These are phyloP conservation scores for Ypsolopha sequella DNA, from an alignment of 2,888 invertebrate genomes.

Conservation along the genomic window DNA sequence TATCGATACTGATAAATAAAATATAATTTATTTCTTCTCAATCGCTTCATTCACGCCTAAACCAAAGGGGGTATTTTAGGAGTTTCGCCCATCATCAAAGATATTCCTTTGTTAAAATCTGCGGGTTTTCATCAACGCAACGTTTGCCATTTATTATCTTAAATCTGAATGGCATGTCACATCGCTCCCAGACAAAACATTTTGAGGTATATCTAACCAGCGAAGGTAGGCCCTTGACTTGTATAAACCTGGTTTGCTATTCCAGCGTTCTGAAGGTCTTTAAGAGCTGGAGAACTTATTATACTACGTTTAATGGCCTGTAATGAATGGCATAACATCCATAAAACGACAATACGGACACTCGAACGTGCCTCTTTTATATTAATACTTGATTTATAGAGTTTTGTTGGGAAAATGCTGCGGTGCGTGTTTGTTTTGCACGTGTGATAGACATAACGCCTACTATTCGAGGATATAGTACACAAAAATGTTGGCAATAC, in stretches of 20 bases:
- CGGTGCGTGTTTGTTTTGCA: constrained; percentile 49
- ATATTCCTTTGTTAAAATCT: constrained; percentile 17
- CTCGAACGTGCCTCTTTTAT: constrained; percentile 63
- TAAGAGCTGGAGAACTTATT: constrained; percentile 34
- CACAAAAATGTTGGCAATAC: constrained; percentile 8
- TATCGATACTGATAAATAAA: background rate
- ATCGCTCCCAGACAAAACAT: constrained; percentile 61
- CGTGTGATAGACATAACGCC: constrained; percentile 46
- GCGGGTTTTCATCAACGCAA: constrained; percentile 45
- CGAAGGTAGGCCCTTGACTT: constrained; percentile 21
- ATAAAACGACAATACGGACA: constrained; percentile 65
- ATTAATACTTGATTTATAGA: constrained; percentile 64
- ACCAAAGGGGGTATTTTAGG: background rate
- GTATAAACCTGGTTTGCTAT: background rate
- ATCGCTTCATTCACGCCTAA: background rate
- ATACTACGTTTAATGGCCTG: constrained; percentile 69
- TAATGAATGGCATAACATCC: constrained; percentile 70
- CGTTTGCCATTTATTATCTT: constrained; percentile 58
- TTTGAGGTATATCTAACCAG: constrained; percentile 50
- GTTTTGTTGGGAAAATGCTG: constrained; percentile 36
- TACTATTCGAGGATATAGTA: constrained; percentile 24
- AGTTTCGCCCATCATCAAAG: background rate
- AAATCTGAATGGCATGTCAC: constrained; percentile 63
- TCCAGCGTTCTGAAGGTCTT: constrained; percentile 15
- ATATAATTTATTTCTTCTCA: background rate